Base-by-base conservation (phyloP, 2,113 vertebrate genomes). In the Lampris incognitus region DNA sequence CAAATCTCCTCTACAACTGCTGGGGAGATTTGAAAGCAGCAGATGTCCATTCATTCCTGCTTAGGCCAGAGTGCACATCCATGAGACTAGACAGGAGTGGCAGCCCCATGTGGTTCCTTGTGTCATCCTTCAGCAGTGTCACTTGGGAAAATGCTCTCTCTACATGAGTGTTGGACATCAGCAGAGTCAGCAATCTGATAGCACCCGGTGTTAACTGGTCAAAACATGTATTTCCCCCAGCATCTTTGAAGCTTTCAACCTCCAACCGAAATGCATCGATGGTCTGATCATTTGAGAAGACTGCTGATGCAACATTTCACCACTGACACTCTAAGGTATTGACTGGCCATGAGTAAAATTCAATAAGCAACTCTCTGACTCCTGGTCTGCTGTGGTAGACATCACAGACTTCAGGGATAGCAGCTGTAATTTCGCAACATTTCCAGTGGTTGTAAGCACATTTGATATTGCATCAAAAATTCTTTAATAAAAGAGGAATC, bases 21-120 rank as follows among this genome's bases (percentile, higher is more conserved):
- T 36, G 50, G 59, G 68, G 67, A 78, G 75, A 48, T 64, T 57
- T 70, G 61, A 72, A 78, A 49, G 67, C 54, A 39, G 77, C 77
- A 13, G 69, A 73, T 13, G 64, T 59, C 62, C 39, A 73, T 39
- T 46, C 52, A 24, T 24, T 24, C 24, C 24, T 24, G 24, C 24
- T 24, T 24, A 24, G 24, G 24, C 24, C 24, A 24, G 44, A 9
- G 37, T 42, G 51, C 58, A 77, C 59, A 62, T 70, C 50, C 49
- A 71, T 66, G 41, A 72, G 41, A 24, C 24, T 24, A 24, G 24
- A 24, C 24, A 24, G 24, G 44, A 78, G 51, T 2, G 49, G 62
- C 39, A 78, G 42, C 55, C 67, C 58, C 66, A 78, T 78, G 40
- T 6, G 48, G 60, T 78, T 78, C 62, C 69, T 72, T 37, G 61